phyloP scores from a whole-genome alignment of 2,888 invertebrate genomes.

The Drosophila atroscutellata region DNA sequence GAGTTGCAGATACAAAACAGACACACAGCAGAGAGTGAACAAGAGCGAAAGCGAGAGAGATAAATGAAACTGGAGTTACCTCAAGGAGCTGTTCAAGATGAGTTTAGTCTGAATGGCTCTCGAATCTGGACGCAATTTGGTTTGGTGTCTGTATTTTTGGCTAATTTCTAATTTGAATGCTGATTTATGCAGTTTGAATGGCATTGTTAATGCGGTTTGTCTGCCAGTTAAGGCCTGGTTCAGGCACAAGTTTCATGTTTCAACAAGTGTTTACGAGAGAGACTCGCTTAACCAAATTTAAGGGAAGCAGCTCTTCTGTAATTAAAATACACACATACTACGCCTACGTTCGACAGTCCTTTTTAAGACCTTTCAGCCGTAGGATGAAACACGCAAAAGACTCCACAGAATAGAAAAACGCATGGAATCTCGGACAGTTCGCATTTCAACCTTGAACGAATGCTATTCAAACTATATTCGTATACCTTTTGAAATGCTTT shows the following conservation, averaged over 20 bases:
- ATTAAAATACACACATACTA: slow-evolving; percentile 34
- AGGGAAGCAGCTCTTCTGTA: slow-evolving; percentile 33
- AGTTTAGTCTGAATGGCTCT: slow-evolving; percentile 51
- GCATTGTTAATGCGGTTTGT: slow-evolving; percentile 62
- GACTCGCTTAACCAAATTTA: background rate
- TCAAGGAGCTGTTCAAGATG: slow-evolving; percentile 58
- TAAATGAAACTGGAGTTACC: slow-evolving; percentile 19
- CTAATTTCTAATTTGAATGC: slow-evolving; percentile 81
- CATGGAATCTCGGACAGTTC: slow-evolving; percentile 18
- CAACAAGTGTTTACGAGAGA: slow-evolving; percentile 48
- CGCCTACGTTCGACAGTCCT: slow-evolving; percentile 1
- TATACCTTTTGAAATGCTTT: slow-evolving; percentile 48
- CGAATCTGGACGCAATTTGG: slow-evolving; percentile 53
- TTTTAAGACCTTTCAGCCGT: slow-evolving; percentile 31
- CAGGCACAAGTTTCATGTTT: slow-evolving; percentile 10
- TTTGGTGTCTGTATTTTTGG: slow-evolving; percentile 37
- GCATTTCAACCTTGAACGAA: slow-evolving; percentile 42
- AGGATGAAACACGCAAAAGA: background rate
- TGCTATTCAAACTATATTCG: slow-evolving; percentile 52
- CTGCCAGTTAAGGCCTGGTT: slow-evolving; percentile 24
- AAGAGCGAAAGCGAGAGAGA: background rate
- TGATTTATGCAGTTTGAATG: slow-evolving; percentile 77
- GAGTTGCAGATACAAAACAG: slow-evolving; percentile 49
- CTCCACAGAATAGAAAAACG: background rate
- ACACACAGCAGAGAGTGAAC: background rate